phyloP scores from a whole-genome alignment of 2,888 invertebrate species.

The Diloba caeruleocephala region DNA sequence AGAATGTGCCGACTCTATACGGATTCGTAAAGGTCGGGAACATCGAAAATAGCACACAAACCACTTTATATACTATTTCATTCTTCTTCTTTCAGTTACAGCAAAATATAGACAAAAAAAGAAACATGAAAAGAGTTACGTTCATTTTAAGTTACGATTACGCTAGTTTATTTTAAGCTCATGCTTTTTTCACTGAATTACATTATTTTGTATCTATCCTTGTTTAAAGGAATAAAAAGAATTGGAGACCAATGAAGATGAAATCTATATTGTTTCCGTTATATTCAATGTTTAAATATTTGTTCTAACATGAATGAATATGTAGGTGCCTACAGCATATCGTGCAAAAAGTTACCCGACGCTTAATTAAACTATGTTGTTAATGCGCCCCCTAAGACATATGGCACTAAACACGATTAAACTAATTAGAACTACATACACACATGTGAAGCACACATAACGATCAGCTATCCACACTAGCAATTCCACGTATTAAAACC shows the following conservation, averaged over 20 bases:
- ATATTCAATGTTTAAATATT: conserved; percentile 1
- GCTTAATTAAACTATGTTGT: conserved; percentile 4
- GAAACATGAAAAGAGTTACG: too few relatives aligned
- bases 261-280: conserved; percentile 6
- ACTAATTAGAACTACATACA: conserved; percentile 37
- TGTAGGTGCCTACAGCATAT: conserved; percentile 1
- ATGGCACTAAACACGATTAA: conserved; percentile 13
- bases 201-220: too few relatives aligned
- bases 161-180: too few relatives aligned
- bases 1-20: conserved; percentile 22
- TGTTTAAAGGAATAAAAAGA: too few relatives aligned
- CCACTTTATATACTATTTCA: too few relatives aligned
- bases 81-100: too few relatives aligned
- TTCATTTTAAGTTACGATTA: too few relatives aligned
- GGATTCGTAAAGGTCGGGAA: conserved; percentile 24
- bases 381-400: conserved; percentile 11
- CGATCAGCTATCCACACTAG: conserved; percentile 6
- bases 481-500: conserved; percentile 2
- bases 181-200: too few relatives aligned
- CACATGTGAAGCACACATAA: conserved; percentile 17
- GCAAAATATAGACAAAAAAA: too few relatives aligned
- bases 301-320: conserved; percentile 1
- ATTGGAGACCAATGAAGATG: too few relatives aligned
- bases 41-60: conserved; percentile 26
- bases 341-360: conserved; percentile 4